Evolutionary conservation across 2,113 vertebrate species (phyloP), one percentile per base, ranked within the genome.

Genomic region (Callipepla californica): DNA sequence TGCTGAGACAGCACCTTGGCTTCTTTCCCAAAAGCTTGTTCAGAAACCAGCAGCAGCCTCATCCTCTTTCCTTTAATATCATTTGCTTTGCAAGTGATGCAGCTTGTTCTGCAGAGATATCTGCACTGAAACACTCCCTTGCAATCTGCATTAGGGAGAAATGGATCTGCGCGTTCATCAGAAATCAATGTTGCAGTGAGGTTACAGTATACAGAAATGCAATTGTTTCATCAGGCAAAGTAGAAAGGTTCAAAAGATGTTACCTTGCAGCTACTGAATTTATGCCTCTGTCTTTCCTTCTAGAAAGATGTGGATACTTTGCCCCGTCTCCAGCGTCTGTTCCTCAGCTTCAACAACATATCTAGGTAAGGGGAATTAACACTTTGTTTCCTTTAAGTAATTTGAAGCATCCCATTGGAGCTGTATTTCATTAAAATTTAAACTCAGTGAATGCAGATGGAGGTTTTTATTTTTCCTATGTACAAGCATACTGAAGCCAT

Each of bases 261-360:
- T 87, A 65, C 44, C 32, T 91, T 96, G 80, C 70, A 81, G 87
- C 74, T 95, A 74, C 85, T 96, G 90, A 81, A 92, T 96, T 94
- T 95, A 91, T 98, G 95, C 96, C 96, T 96, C 95, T 97, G 14
- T 97, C 75, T 97, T 97, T 97, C 93, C 79, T 98, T 97, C 91
- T 93, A 99, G 99, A 99, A 98, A 96, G 99, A 99, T 98, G 98
- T 99, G 98, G 98, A 99, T 97, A 97, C 95, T 96, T 98, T 99
- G 97, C 99, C 99, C 97, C 92, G 97, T 97, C 98, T 99, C 97
- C 99, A 99, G 90, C 98, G 98, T 85, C 98, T 99, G 93, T 99
- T 99, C 97, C 99, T 99, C 98, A 99, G 99, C 98, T 98, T 98
- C 98, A 99, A 99, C 98, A 99, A 98, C 97, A 99, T 99, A 96